These are phyloP conservation scores for Melanotaenia maccullochi DNA, from an alignment of 2,797 vertebrate genomes.

Conservation along the genomic window DNA sequence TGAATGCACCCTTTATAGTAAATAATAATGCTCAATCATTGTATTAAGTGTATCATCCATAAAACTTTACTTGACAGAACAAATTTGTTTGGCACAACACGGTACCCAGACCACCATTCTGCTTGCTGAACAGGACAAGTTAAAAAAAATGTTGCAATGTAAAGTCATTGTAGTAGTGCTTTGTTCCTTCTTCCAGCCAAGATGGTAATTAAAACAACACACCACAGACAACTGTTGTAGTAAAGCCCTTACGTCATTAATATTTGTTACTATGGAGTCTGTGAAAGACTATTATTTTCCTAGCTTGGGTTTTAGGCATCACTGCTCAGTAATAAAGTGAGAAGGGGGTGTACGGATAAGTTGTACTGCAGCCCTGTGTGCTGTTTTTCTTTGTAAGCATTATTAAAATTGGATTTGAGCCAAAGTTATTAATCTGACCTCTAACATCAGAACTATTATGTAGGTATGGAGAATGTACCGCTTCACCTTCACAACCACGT, in stretches of 20 bases:
- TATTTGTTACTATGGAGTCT: slow-evolving; percentile 17
- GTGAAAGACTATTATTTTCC: neutral
- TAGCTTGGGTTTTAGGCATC: neutral
- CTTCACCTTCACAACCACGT: too few species aligned
- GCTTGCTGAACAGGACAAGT: too few species aligned
- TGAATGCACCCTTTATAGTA: too few species aligned
- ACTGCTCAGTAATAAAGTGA: neutral
- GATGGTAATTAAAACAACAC: neutral
- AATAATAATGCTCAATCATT: too few species aligned
- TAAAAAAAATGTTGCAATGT: too few species aligned
- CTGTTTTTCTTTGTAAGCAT: neutral
- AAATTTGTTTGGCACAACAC: too few species aligned
- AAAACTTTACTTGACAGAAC: too few species aligned
- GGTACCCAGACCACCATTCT: too few species aligned
- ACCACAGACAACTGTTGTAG: neutral
- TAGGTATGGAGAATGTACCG: neutral
- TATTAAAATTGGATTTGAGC: slow-evolving; percentile 19
- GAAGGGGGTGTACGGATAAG: neutral
- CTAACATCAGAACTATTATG: slow-evolving; percentile 6
- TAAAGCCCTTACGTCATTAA: neutral
- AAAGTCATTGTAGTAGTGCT: too few species aligned
- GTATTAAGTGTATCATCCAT: too few species aligned
- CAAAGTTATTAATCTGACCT: slow-evolving; percentile 9
- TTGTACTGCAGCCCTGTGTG: neutral
- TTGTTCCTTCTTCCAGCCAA: neutral